A percentile compares a stretch with the other conserved stretches of the same genome.
These are phyloP conservation scores for Drosophila mulleri DNA, from an alignment of 2,888 invertebrate genomes.

Conservation along the genomic window DNA sequence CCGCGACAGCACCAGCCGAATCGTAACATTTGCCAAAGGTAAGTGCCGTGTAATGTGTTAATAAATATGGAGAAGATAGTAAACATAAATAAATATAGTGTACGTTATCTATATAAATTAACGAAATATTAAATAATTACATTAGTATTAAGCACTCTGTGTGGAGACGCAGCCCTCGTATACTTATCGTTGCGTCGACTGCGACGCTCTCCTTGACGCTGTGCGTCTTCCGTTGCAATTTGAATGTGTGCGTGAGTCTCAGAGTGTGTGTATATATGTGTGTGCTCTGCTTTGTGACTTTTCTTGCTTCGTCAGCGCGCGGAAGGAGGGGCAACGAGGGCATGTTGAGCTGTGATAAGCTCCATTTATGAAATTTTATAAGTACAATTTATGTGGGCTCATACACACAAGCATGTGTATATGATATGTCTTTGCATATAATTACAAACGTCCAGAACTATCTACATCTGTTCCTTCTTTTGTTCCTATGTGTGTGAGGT, in stretches of 20 bases:
- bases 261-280: constrained; percentile 12
- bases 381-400: constrained; percentile 1
- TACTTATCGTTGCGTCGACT: constrained; percentile 42
- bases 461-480: not conserved
- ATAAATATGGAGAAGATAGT: constrained; percentile 30
- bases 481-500: not conserved
- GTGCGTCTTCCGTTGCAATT: constrained; percentile 40
- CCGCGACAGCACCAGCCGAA: constrained; percentile 48
- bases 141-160: constrained; percentile 14
- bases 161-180: constrained; percentile 11
- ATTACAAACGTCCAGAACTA: not conserved
- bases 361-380: constrained; percentile 35
- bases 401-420: not conserved
- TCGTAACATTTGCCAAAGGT: constrained; percentile 77
- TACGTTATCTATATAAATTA: constrained; percentile 1
- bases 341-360: constrained; percentile 56
- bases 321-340: constrained; percentile 31
- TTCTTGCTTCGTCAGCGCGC: constrained; percentile 41
- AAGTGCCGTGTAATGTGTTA: constrained; percentile 35
- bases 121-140: constrained; percentile 17
- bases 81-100: constrained; percentile 6
- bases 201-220: constrained; percentile 44
- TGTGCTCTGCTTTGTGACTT: constrained; percentile 35
- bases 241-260: constrained; percentile 12
- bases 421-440: not conserved